These are phyloP conservation scores for Syngnathus floridae DNA, from an alignment of 2,113 vertebrate genomes.

Conservation along the genomic window DNA sequence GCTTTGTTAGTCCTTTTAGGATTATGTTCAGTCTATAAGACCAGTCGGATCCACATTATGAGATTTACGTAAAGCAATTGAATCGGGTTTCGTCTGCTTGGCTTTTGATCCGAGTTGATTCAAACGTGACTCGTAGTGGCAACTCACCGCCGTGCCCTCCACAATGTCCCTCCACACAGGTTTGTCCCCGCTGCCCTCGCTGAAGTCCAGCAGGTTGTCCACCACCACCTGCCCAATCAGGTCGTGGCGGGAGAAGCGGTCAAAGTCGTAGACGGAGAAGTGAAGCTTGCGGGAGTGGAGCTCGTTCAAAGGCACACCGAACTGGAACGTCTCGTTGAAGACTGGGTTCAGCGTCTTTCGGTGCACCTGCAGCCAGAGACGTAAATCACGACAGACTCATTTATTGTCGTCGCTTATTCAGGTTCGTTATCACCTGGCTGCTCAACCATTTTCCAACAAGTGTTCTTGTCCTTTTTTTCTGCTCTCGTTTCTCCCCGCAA, in stretches of 20 bases:
- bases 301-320: slow-evolving; percentile 84
- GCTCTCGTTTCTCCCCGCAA: not conserved
- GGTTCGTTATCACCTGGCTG: not conserved
- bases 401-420: not conserved
- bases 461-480: not conserved
- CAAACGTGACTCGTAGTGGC: not conserved
- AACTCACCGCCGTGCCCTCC: slow-evolving; percentile 83
- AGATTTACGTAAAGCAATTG: slow-evolving; percentile 10
- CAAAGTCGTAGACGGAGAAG: slow-evolving; percentile 92
- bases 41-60: not conserved
- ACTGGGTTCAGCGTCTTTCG: slow-evolving; percentile 89
- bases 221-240: slow-evolving; percentile 91
- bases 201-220: slow-evolving; percentile 91
- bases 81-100: not conserved
- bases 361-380: slow-evolving; percentile 70
- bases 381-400: not conserved
- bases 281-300: slow-evolving; percentile 86
- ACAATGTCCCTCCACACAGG: slow-evolving; percentile 90
- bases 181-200: slow-evolving; percentile 81
- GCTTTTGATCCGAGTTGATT: not conserved
- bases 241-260: slow-evolving; percentile 90
- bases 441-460: not conserved
- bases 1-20: not conserved
- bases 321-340: slow-evolving; percentile 92
- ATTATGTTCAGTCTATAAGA: slow-evolving; percentile 1